A percentile compares a stretch with the other conserved stretches of the same genome.
Evolutionary conservation across 2,797 vertebrate genomes (phyloP).

Genomic region (Neosilurus mollespiculum): DNA sequence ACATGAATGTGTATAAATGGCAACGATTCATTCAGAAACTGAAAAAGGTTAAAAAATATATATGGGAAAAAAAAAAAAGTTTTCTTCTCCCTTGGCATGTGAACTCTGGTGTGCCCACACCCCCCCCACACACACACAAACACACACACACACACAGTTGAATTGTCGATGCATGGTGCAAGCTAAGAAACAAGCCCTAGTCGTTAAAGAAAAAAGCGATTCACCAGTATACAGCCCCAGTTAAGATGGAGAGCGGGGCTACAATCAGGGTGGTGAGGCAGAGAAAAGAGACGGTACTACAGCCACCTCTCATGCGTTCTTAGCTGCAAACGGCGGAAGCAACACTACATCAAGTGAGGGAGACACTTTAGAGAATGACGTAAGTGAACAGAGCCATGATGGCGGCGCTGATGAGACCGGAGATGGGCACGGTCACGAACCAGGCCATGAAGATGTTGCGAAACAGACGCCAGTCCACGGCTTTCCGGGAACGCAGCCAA

Average conservation of each 20-base stretch:
- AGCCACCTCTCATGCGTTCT: constrained; percentile 22
- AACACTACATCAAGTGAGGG: background rate
- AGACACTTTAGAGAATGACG: constrained; percentile 62
- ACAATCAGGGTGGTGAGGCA: background rate
- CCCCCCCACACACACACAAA: constrained; percentile 38
- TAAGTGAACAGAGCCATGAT: constrained; percentile 91
- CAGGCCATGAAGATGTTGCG: constrained; percentile 98
- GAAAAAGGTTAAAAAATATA: constrained; percentile 54
- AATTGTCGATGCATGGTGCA: constrained; percentile 52
- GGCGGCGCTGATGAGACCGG: constrained; percentile 91
- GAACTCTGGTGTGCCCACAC: constrained; percentile 40
- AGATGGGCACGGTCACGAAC: constrained; percentile 98
- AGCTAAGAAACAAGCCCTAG: constrained; percentile 63
- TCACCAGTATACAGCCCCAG: background rate
- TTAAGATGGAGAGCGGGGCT: background rate
- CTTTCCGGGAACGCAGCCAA: constrained; percentile 93
- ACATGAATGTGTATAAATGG: constrained; percentile 62
- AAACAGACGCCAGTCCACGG: constrained; percentile 97
- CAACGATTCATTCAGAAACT: constrained; percentile 49
- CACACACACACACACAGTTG: constrained; percentile 29
- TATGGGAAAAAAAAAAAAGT: constrained; percentile 29
- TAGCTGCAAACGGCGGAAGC: constrained; percentile 38
- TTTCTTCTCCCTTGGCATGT: constrained; percentile 51
- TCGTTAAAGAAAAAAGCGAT: constrained; percentile 30
- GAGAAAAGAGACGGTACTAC: background rate